Percentiles rank a stretch among this genome's conserved stretches.
Conservation (phyloP, 2,113 vertebrate genomes). For the Oplegnathus fasciatus region DNA sequence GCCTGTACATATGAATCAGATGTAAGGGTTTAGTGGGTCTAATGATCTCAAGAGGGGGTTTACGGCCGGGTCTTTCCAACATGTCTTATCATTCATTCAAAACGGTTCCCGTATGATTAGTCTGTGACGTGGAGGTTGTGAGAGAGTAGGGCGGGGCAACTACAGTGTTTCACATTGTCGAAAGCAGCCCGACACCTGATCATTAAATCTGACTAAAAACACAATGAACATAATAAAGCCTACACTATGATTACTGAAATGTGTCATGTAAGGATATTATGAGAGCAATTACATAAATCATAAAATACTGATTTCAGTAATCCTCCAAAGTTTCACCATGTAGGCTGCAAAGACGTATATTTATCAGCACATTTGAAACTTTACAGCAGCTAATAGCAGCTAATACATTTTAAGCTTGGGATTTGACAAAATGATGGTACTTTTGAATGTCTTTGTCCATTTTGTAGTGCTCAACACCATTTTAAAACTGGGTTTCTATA, state of each 20-base stretch:
- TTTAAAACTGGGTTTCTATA: not conserved
- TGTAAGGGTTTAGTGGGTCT: not conserved
- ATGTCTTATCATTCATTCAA: constrained; percentile 61
- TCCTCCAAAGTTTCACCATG: no score
- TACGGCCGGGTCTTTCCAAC: constrained; percentile 6
- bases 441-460: no score
- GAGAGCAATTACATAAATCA: not conserved
- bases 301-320: not conserved
- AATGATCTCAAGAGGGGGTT: not conserved
- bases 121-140: constrained; percentile 69
- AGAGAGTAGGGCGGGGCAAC: constrained; percentile 19
- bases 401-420: no score
- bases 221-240: not conserved
- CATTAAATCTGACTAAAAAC: not conserved
- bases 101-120: constrained; percentile 44
- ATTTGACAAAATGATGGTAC: no score
- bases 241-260: not conserved
- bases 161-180: not conserved
- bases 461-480: not conserved
- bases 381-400: no score
- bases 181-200: not conserved
- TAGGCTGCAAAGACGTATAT: no score
- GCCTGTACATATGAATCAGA: not conserved
- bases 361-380: no score
- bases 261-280: not conserved